Base-by-base conservation (phyloP, 2,797 vertebrate genomes). In the Tamandua tetradactyla region DNA sequence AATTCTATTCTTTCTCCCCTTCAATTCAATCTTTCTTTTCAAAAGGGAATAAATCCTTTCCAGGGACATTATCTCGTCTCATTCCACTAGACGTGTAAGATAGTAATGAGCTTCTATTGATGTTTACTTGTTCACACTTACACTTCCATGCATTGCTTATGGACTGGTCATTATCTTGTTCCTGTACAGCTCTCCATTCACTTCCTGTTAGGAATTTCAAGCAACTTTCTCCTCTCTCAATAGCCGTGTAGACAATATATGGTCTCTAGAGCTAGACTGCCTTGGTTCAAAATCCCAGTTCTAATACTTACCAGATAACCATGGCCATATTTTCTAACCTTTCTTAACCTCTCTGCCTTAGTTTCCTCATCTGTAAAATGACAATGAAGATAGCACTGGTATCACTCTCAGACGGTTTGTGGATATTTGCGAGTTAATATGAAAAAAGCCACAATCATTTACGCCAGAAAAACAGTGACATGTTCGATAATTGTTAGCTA, bases 211-310 rank as follows among this genome's bases (percentile, higher is more conserved):
- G 59, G 83, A 71, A 57, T 81, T 76, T 81, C n/a, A 8, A 66
- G 57, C 15, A 47, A 35, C 59, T 89, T 96, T 6, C 88, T 71
- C 92, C 37, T 96, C n/a, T 84, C 37, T 94, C 69, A 76, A 3
- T 61, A 64, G 11, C 22, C 17, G 40, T 35, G 22, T 64, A 35
- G 15, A 80, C 64, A 66, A 89, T 86, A 76, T 35, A 55, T 0
- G 20, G 69, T 64, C 47, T 66, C 25, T 13, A 12, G 5, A 87
- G 49, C 23, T 62, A 76, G 32, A 59, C 9, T 37, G 4, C 25
- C 25, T 68, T 52, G 20, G 30, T 87, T 93, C 64, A 61, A 68
- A 90, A 93, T 74, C 82, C 25, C n/a, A 78, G 8, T 13, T 71
- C 1, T 32, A 47, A 18, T 66, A 32, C 49, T 40, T 72, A 22